Base-by-base conservation (phyloP, 2,888 invertebrate genomes). In the Cerastoderma edule region DNA sequence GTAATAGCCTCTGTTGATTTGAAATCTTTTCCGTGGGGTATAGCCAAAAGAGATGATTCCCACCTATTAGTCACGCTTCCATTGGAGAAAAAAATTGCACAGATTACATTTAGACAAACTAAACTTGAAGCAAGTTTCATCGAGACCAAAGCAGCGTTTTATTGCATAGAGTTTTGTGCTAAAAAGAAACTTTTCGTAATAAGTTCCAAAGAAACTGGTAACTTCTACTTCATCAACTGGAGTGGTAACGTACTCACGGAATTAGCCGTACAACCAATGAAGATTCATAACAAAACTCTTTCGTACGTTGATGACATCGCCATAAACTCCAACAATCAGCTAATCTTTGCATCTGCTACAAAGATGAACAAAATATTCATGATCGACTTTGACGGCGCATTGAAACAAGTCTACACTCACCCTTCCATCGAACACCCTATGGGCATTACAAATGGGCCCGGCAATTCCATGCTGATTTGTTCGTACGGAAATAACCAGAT, bases 261-360 rank as follows among this genome's bases (percentile, higher is more conserved):
- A 5, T 3, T 50, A 2, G 50, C 5, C 6, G n/a, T n/a, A n/a
- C n/a, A 6, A 50, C 10, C 50, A n/a, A n/a, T 27, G 24, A 2
- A 2, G 22, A 10, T 50, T 22, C 2, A 27, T n/a, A 19, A 5
- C 22, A 50, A 50, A 22, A 10, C 24, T 50, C n/a, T 50, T 3
- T 50, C 50, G 24, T 50, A 50, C 24, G 50, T 50, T 10, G 50
- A 50, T 5, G 50, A 50, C 24, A 50, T 50, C 24, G 16, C 24
- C 2, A 27, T 50, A 10, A 10, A 50, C 50, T 19, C 19, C n/a
- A 19, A 50, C n/a, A 24, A 13, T 22, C 10, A 27, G 24, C 50
- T 50, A 27, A 50, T 50, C 24, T 50, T 50, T 50, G 50, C 50
- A 50, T 50, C 50, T 22, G n/a, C 50, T 22, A 22, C 2, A 22